These are phyloP conservation scores for Temnopleurus reevesii DNA, from an alignment of 53 echinoderm and acorn worm species.

Conservation along the genomic window DNA sequence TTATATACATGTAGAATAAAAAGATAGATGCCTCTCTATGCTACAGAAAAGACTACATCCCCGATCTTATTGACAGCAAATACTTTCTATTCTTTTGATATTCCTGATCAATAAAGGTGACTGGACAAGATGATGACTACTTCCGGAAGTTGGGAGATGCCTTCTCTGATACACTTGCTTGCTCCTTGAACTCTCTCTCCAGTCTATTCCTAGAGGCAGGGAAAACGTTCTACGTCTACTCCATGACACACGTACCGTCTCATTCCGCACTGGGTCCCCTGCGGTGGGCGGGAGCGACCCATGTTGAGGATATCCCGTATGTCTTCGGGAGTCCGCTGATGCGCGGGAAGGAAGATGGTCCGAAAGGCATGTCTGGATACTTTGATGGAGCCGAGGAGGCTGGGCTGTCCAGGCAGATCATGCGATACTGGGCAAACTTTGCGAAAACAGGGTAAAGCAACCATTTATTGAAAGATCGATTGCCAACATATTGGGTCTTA, in stretches of 20 bases:
- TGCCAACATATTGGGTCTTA: too few relatives aligned
- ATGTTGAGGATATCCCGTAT: constrained; percentile 32
- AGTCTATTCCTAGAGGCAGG: neutral
- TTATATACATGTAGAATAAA: too few relatives aligned
- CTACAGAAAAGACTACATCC: too few relatives aligned
- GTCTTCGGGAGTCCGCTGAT: constrained; percentile 12
- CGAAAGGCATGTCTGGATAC: neutral
- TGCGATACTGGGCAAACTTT: constrained; percentile 34
- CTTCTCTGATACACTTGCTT: neutral
- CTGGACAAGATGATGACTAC: neutral
- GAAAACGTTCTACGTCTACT: neutral
- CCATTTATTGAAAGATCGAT: too few relatives aligned
- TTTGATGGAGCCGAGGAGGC: constrained; percentile 2
- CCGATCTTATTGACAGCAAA: too few relatives aligned
- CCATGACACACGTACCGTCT: constrained; percentile 28
- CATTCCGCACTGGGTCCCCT: neutral
- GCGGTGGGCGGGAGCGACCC: constrained; percentile 16
- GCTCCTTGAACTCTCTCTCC: neutral
- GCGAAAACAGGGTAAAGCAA: constrained; percentile 28
- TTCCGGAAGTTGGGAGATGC: neutral
- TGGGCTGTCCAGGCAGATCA: constrained; percentile 1
- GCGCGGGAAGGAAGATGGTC: neutral
- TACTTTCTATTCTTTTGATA: too few relatives aligned
- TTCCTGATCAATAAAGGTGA: neutral
- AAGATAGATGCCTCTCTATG: too few relatives aligned